Evolutionary conservation across 2,797 vertebrate genomes (phyloP).

Genomic region (Gallinago stenura): DNA sequence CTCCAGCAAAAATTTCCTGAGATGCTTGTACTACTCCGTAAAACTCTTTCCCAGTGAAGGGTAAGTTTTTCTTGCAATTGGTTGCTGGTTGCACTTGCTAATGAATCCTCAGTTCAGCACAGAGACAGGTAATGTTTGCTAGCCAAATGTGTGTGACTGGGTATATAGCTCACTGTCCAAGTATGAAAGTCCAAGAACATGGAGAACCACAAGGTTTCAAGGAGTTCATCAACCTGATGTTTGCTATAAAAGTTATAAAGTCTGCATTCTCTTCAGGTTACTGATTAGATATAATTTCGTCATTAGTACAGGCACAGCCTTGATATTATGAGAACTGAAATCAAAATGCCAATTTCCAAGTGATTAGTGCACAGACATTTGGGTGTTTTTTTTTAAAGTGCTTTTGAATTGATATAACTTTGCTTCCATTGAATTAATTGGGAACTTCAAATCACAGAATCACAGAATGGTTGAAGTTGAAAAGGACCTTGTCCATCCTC

Average conservation of each 20-base stretch:
- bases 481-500: not conserved
- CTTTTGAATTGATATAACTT: not conserved
- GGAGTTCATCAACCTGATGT: not conserved
- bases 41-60: not conserved
- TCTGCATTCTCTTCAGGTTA: not conserved
- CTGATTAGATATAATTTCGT: not conserved
- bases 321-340: not conserved
- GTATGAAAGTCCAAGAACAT: not conserved
- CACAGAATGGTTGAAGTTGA: not conserved
- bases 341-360: not conserved
- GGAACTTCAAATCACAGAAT: not conserved
- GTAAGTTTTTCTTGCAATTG: not conserved
- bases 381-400: not conserved
- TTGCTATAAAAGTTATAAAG: not conserved
- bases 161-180: not conserved
- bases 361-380: not conserved
- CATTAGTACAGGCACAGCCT: not conserved
- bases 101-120: not conserved
- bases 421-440: not conserved
- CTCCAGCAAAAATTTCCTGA: not conserved
- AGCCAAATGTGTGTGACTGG: rapidly evolving
- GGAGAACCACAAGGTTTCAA: not conserved
- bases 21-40: not conserved
- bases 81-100: not conserved
- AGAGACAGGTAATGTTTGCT: not conserved